Evolutionary conservation across 2,113 vertebrate genomes (phyloP).

Genomic region (Balaenoptera acutorostrata): DNA sequence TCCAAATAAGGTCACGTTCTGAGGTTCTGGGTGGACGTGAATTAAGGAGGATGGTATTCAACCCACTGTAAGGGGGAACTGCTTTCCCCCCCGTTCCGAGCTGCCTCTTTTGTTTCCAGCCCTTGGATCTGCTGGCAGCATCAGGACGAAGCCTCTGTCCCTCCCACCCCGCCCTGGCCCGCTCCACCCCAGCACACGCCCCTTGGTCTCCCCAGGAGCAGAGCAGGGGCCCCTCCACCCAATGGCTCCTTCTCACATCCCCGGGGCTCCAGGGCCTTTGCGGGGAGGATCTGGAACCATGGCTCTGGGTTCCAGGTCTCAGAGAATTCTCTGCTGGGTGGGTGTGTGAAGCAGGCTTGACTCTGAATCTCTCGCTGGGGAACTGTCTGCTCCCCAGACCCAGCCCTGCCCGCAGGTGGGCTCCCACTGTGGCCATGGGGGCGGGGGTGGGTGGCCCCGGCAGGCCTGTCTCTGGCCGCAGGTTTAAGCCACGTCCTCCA

Average conservation of each 20-base stretch:
- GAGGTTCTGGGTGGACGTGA: background rate
- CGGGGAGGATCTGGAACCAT: background rate
- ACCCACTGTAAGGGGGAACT: fast-evolving
- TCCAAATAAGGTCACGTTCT: background rate
- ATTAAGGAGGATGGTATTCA: fast-evolving
- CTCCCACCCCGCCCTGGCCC: fast-evolving
- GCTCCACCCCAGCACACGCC: fast-evolving
- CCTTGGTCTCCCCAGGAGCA: background rate
- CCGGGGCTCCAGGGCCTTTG: background rate
- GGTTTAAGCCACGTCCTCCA: fast-evolving
- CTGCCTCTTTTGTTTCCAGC: background rate
- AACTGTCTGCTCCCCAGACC: background rate
- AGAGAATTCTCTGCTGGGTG: background rate
- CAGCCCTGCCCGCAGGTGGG: background rate
- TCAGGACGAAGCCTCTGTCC: background rate
- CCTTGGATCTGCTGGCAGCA: fast-evolving
- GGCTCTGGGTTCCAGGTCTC: background rate
- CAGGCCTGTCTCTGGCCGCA: background rate
- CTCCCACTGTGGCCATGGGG: fast-evolving
- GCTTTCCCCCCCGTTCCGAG: fast-evolving
- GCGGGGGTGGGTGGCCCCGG: fast-evolving
- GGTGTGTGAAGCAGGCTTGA: background rate
- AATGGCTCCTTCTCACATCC: fast-evolving
- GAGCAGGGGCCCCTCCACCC: background rate
- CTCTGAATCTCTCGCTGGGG: no score